phyloP scores from a whole-genome alignment of 2,888 invertebrate species.

The Lepeophtheirus nordmannii region DNA sequence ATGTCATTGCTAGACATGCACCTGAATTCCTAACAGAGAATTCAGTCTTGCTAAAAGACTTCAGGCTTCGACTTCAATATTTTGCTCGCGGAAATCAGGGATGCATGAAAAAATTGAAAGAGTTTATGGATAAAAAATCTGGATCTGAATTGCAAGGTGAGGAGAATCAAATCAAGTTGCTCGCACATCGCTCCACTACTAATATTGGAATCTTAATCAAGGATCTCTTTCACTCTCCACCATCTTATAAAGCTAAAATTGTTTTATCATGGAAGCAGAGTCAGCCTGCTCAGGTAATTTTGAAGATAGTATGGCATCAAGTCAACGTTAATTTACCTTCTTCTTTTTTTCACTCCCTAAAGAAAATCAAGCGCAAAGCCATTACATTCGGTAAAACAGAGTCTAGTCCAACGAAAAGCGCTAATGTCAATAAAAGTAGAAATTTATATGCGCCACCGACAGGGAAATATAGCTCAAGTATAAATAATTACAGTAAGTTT shows the following conservation, averaged over 20 bases:
- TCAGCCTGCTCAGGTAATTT: background rate
- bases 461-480: background rate
- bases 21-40: slow-evolving; percentile 58
- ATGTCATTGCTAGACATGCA: slow-evolving; percentile 58
- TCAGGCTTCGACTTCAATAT: slow-evolving; percentile 68
- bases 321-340: too few species aligned
- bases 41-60: slow-evolving; percentile 61
- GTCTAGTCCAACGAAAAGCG: background rate
- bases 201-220: slow-evolving; percentile 82
- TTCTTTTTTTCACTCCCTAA: background rate
- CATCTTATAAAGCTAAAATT: slow-evolving; percentile 53
- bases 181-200: slow-evolving; percentile 71
- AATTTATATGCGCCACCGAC: background rate
- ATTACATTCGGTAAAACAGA: background rate
- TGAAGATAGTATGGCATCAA: background rate
- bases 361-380: background rate
- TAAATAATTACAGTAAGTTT: background rate
- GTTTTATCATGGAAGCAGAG: slow-evolving; percentile 20
- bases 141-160: slow-evolving; percentile 56
- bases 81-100: slow-evolving; percentile 81
- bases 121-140: slow-evolving; percentile 43
- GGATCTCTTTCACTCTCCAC: slow-evolving; percentile 84
- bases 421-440: background rate
- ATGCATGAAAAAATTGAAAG: slow-evolving; percentile 54
- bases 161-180: slow-evolving; percentile 46